Conservation (phyloP, 2,888 invertebrate species). For the Tromatobia lineatoria region DNA sequence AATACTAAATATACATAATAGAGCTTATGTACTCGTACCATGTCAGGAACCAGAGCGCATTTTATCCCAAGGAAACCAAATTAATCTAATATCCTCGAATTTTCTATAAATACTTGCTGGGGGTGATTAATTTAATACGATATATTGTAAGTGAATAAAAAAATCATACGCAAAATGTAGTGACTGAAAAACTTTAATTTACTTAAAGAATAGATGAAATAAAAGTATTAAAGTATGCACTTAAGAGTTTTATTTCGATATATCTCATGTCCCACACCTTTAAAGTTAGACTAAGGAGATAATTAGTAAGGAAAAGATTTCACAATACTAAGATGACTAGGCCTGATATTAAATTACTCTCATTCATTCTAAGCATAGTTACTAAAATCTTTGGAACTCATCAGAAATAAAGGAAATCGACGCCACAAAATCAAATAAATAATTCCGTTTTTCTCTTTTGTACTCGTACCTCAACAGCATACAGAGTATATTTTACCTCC, state of each 20-base stretch:
- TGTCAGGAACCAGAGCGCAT: slow-evolving; percentile 71
- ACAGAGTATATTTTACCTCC: slow-evolving; percentile 73
- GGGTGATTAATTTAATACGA: slow-evolving; percentile 71
- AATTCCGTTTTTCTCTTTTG: slow-evolving; percentile 68
- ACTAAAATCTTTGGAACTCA: slow-evolving; percentile 49
- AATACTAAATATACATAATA: slow-evolving; percentile 67
- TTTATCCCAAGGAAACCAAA: slow-evolving; percentile 72
- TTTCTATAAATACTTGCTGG: slow-evolving; percentile 69
- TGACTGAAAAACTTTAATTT: slow-evolving; percentile 82
- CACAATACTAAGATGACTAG: too few species aligned
- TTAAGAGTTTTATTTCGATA: slow-evolving; percentile 48
- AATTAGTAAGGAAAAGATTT: slow-evolving; percentile 70
- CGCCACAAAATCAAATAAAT: slow-evolving; percentile 32
- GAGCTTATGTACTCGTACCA: slow-evolving; percentile 72
- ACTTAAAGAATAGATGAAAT: slow-evolving; percentile 83
- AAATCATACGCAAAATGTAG: slow-evolving; percentile 82
- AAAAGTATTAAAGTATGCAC: slow-evolving; percentile 75
- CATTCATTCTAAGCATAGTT: slow-evolving; percentile 64
- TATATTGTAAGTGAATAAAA: slow-evolving; percentile 67
- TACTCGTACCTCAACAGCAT: slow-evolving; percentile 67
- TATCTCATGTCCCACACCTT: slow-evolving; percentile 19
- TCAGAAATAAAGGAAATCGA: slow-evolving; percentile 34
- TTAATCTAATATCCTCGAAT: slow-evolving; percentile 77
- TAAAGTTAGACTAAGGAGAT: slow-evolving; percentile 44
- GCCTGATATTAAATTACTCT: slow-evolving; percentile 14